These are phyloP conservation scores for Halictus ligatus DNA, from an alignment of 2,888 invertebrate genomes.

Conservation along the genomic window DNA sequence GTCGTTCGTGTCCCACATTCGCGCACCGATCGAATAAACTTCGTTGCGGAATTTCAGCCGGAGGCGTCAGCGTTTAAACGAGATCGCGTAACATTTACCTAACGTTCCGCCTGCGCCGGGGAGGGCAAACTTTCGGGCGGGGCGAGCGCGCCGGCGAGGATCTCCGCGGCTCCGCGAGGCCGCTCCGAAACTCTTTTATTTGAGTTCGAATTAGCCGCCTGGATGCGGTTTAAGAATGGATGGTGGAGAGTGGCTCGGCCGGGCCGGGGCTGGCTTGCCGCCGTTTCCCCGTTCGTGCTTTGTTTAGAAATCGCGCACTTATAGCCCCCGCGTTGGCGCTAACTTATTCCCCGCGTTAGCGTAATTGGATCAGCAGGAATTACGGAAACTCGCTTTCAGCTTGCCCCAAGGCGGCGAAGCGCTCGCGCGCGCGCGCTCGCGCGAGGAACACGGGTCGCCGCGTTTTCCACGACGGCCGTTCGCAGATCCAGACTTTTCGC, in stretches of 20 bases:
- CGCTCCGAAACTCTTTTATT: constrained; percentile 75
- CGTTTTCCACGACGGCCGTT: constrained; percentile 15
- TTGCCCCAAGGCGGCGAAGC: constrained; percentile 49
- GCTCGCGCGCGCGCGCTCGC: no score
- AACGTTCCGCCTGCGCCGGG: constrained; percentile 32
- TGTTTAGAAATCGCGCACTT: constrained; percentile 79
- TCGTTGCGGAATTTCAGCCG: constrained; percentile 16
- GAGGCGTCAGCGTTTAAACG: constrained; percentile 35
- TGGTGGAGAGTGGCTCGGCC: constrained; percentile 63
- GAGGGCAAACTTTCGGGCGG: constrained; percentile 25
- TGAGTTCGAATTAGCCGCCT: constrained; percentile 80
- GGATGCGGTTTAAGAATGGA: constrained; percentile 78
- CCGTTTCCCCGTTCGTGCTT: constrained; percentile 75
- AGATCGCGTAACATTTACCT: constrained; percentile 52
- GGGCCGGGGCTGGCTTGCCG: background rate
- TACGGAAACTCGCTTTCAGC: constrained; percentile 73
- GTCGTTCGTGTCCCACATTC: background rate
- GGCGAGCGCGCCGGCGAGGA: constrained; percentile 25
- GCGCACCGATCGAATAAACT: background rate
- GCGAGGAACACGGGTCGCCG: constrained; percentile 50
- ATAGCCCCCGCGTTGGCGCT: constrained; percentile 64
- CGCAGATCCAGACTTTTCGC: background rate
- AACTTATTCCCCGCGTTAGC: constrained; percentile 78
- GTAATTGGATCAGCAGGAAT: constrained; percentile 80
- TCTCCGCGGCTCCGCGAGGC: constrained; percentile 37